Base-by-base conservation (phyloP, 2,888 invertebrate species). In the Philereme transversata region DNA sequence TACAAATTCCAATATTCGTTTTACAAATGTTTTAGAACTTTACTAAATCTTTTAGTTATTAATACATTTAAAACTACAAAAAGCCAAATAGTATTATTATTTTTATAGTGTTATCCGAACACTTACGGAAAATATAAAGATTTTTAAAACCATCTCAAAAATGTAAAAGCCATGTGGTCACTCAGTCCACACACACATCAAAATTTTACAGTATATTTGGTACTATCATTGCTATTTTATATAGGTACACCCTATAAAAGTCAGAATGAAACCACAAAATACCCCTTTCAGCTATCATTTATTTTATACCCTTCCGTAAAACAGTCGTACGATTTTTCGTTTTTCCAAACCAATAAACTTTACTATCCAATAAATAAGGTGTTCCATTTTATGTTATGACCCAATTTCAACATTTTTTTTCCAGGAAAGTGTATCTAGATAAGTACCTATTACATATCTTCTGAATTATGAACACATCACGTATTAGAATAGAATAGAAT, bases 271-370 rank as follows among this genome's bases (percentile, higher is more conserved):
- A 49, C 64, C 60, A 53, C 62, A 62, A 64, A 62, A 68, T 61
- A 66, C 61, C 54, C 57, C 57, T 57, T 69, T 54, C 45, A 57
- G 49, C 53, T 47, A 47, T 55, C 55, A 64, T 67, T 64, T 67
- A 60, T 61, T 68, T 69, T 60, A 68, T 50, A 57, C 35, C 66
- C 56, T 59, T 57, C 53, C 64, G 62, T 64, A 63, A 63, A 66
- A 64, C 53, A 57, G 57, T 46, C 57, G 57, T 61, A 53, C 36
- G 60, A 47, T 46, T 62, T 67, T 68, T 64, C 46, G 51, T 46
- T 54, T 51, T 51, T 53, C 44, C 11, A 38, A 36, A 53, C 52
- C 47, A 41, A 58, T 58, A 49, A 53, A 59, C 44, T 49, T 48
- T 8, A 47, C 40, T 51, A 52, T 58, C 46, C 44, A 58, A 52